Conservation (phyloP, 2,797 vertebrate genomes). For the Neosilurus mollespiculum region DNA sequence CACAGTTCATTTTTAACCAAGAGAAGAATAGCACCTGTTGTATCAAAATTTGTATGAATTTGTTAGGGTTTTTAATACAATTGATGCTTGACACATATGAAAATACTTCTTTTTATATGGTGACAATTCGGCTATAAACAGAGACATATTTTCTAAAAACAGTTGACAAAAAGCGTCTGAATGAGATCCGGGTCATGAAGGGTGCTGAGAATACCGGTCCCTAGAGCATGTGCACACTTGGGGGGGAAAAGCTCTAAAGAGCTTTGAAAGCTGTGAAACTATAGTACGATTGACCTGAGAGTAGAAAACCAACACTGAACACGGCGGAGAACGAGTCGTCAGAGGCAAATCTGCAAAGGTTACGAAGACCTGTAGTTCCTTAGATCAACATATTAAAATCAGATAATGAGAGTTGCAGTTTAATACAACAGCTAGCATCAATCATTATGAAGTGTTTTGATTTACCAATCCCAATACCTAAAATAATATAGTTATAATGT, state of each 20-base stretch:
- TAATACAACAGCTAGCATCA: constrained; percentile 10
- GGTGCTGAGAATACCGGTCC: constrained; percentile 1
- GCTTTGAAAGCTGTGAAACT: constrained; percentile 27
- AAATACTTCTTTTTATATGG: constrained; percentile 5
- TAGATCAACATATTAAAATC: constrained; percentile 33
- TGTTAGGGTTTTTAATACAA: constrained; percentile 3
- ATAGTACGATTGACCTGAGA: constrained; percentile 55
- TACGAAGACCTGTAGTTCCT: constrained; percentile 49
- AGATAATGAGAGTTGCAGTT: constrained; percentile 25
- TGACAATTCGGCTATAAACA: constrained; percentile 13
- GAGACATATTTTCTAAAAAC: neutral
- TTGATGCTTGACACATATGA: constrained; percentile 1
- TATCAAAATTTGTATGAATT: constrained; percentile 42
- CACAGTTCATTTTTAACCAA: neutral
- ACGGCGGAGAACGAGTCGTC: constrained; percentile 36
- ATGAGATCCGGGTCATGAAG: constrained; percentile 9
- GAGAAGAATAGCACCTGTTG: constrained; percentile 53
- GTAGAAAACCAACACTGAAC: constrained; percentile 46
- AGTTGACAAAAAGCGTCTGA: neutral
- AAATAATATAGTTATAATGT: constrained; percentile 32
- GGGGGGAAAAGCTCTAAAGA: neutral
- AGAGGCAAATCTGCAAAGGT: constrained; percentile 44
- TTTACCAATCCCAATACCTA: constrained; percentile 44
- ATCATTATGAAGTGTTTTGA: constrained; percentile 30
- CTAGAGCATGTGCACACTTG: neutral